Base-by-base conservation (phyloP, 2,113 vertebrate species). In the Sinocyclocheilus grahami region DNA sequence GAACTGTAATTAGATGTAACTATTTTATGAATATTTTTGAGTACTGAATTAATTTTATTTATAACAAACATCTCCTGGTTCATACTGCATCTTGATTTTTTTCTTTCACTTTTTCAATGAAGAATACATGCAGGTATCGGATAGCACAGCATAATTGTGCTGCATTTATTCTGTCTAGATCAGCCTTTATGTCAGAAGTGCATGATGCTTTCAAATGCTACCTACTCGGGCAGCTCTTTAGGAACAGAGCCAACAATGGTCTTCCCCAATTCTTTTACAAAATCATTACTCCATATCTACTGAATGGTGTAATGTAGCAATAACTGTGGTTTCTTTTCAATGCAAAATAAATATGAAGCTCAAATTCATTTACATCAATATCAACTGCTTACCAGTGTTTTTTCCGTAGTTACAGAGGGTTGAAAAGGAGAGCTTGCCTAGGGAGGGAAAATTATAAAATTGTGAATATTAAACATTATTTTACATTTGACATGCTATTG, bases 361-460 rank as follows among this genome's bases (percentile, higher is more conserved):
- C 30, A 85, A 74, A 0, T 65, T 22, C 67, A 14, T 39, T 11
- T 75, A 5, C 13, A 82, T 1, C 4, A 60, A 84, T 30, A 18
- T 30, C 12, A 42, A n/a, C 81, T 4, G 94, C 93, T 0, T 94
- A 95, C 95, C 92, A 91, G 83, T 27, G 94, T 94, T 90, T 87
- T 96, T 18, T 95, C 94, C 77, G 92, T 82, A 3, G 89, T 63
- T 0, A 80, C 33, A 37, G 94, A 89, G 16, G 91, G 89, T 0
- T 93, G 90, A 84, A 93, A 94, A 46, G 92, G 93, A 88, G 94
- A 96, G 83, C 92, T 96, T 7, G 97, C 97, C 97, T 99, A 91
- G 20, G 20, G 58, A 27, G 8, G 18, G 72, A 89, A 18, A 87
- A 11, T 46, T 6, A 76, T 18, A 27, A 20, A 72, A 72, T 9